A percentile compares a stretch with the other conserved stretches of the same genome.
Evolutionary conservation across 2,888 invertebrate genomes (phyloP).

Genomic region (Nemoura dubitans): DNA sequence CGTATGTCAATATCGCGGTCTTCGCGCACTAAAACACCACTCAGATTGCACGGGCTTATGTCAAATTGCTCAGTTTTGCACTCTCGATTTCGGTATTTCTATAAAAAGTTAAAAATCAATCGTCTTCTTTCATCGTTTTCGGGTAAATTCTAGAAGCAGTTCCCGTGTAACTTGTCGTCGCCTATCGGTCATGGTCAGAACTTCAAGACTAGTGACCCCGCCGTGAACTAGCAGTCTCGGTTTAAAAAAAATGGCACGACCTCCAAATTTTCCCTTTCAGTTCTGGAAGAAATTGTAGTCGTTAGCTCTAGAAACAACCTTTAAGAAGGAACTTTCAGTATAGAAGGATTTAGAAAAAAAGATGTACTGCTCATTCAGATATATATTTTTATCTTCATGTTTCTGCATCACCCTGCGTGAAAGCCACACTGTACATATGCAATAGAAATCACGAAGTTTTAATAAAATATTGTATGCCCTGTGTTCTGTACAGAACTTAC

Average conservation of each 20-base stretch:
- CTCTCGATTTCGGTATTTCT: conserved; percentile 7
- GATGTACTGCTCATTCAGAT: background rate
- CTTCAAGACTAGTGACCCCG: conserved; percentile 17
- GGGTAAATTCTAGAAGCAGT: conserved; percentile 1
- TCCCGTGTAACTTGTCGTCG: background rate
- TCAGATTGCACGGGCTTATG: background rate
- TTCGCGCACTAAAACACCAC: conserved; percentile 7
- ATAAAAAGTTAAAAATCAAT: conserved; percentile 30
- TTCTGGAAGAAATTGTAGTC: background rate
- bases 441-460: background rate
- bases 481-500: background rate
- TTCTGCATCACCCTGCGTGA: background rate
- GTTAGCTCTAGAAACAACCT: background rate
- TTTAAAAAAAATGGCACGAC: conserved; percentile 12
- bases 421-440: background rate
- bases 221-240: background rate
- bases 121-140: conserved; percentile 30
- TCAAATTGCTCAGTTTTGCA: conserved; percentile 12
- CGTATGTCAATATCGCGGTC: conserved; percentile 12
- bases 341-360: background rate
- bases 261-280: conserved; percentile 12
- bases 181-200: conserved; percentile 19
- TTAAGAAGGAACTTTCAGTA: background rate
- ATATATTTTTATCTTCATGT: background rate
- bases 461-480: background rate